Percentiles rank a stretch among this genome's conserved stretches.
Conservation (phyloP, 1,140 invertebrate genomes). For the Listronotus oregonensis region DNA sequence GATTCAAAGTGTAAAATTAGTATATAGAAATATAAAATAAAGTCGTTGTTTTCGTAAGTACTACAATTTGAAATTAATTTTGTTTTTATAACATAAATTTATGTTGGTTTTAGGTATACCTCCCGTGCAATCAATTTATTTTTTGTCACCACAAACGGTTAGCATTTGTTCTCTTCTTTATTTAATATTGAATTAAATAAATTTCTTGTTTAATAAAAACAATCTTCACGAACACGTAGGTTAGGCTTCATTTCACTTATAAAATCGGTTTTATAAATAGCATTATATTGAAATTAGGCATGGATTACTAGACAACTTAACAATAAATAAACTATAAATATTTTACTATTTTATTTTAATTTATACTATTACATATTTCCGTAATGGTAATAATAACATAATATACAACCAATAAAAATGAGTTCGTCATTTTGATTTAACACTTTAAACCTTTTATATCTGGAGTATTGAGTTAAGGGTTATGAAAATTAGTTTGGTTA, state of each 20-base stretch:
- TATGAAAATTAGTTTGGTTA: too few relatives aligned
- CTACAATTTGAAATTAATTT: conserved; percentile 34
- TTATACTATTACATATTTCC: too few relatives aligned
- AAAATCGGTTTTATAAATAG: conserved; percentile 45
- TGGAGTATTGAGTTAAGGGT: too few relatives aligned
- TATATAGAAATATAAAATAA: conserved; percentile 23
- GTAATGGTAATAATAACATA: too few relatives aligned
- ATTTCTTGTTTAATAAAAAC: conserved; percentile 36
- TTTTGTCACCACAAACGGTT: conserved; percentile 35
- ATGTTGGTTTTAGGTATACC: conserved; percentile 36
- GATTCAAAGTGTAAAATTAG: conserved; percentile 29
- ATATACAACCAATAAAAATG: too few relatives aligned
- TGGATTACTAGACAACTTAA: conserved; percentile 36
- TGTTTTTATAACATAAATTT: conserved; percentile 36
- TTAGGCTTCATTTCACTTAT: conserved; percentile 44
- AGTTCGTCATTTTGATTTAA: too few relatives aligned
- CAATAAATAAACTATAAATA: conserved; percentile 8
- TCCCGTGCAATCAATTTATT: conserved; percentile 39
- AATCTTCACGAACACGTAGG: conserved; percentile 36
- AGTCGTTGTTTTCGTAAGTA: conserved; percentile 41
- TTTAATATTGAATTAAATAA: conserved; percentile 39
- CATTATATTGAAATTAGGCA: conserved; percentile 42
- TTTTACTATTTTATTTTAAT: too few relatives aligned
- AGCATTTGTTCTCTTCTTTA: conserved; percentile 34
- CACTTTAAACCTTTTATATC: too few relatives aligned